Base-by-base conservation (phyloP, 2,797 vertebrate genomes). In the Parauchenoglanis ngamensis region DNA sequence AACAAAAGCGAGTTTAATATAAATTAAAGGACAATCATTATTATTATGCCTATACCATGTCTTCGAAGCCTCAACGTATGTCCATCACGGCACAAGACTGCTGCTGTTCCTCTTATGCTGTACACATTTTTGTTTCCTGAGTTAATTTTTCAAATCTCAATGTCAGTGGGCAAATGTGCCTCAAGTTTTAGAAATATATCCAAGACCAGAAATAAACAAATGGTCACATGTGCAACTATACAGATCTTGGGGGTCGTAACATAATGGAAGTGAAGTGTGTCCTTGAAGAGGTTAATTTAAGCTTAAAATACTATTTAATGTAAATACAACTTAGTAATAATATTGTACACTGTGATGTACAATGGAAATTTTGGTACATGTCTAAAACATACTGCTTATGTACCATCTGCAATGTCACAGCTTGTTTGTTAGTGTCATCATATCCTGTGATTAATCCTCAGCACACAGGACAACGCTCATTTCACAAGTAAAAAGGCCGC, bases 381-480 rank as follows among this genome's bases (percentile, higher is more conserved):
- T 25, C 21, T 85, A 63, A 59, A 76, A 61, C 25, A 61, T 15
- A 35, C 6, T 78, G 57, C 15, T 59, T 23, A 23, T 25, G 11
- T 65, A 46, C 61, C 73, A 77, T 78, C 54, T 59, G 70, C 44
- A 78, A 19, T 65, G 17, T 85, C 68, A 28, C 25, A 19, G 40
- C 28, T 40, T 63, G 72, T 59, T 67, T 80, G 63, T 57, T 72
- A 52, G 35, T 6, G 54, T 75, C 61, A 57, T n/a, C n/a, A 35
- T 52, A 75, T 56, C 28, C 46, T 44, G 73, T 61, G 70, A 87
- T 84, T 67, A 68, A 87, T 68, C 70, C 56, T 67, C 19, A 82
- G 44, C 57, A 73, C 77, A 81, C 65, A 81, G 77, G 85, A 82
- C 19, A 10, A 76, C 19, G 44, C 65, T 68, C 68, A 88, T 84